phyloP scores from a whole-genome alignment of 2,113 vertebrate genomes.

The Datnioides undecimradiatus region DNA sequence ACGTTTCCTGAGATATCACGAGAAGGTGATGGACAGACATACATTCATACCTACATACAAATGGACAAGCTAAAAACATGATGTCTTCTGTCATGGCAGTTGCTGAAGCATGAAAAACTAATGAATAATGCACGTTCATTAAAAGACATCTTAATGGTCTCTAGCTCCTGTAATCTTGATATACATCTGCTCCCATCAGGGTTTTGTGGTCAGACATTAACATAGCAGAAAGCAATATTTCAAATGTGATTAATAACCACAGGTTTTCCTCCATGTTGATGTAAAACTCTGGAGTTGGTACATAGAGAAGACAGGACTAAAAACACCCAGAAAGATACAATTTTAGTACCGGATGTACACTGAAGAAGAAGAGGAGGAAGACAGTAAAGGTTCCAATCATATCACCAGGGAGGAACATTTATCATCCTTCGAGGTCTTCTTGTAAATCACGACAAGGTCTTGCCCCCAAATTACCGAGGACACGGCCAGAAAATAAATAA shows the following conservation, averaged over 20 bases:
- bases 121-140: background rate
- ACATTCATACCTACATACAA: too few relatives aligned
- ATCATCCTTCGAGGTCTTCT: conserved; percentile 37
- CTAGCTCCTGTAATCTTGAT: background rate
- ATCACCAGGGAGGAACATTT: conserved; percentile 39
- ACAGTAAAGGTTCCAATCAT: conserved; percentile 32
- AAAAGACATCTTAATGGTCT: background rate
- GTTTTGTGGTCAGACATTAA: conserved; percentile 1
- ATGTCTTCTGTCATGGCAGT: too few relatives aligned
- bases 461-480: conserved; percentile 52
- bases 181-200: background rate
- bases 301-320: background rate
- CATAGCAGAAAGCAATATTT: background rate
- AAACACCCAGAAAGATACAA: background rate
- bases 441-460: conserved; percentile 63
- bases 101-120: too few relatives aligned
- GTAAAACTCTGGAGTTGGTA: background rate
- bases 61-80: too few relatives aligned
- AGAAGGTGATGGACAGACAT: too few relatives aligned
- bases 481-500: conserved; percentile 65
- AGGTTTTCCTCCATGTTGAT: background rate
- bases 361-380: conserved; percentile 18
- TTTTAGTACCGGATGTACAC: background rate
- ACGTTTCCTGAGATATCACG: too few relatives aligned
- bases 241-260: background rate